These are phyloP conservation scores for Artemia franciscana DNA, from an alignment of 1,140 invertebrate species.

Conservation along the genomic window DNA sequence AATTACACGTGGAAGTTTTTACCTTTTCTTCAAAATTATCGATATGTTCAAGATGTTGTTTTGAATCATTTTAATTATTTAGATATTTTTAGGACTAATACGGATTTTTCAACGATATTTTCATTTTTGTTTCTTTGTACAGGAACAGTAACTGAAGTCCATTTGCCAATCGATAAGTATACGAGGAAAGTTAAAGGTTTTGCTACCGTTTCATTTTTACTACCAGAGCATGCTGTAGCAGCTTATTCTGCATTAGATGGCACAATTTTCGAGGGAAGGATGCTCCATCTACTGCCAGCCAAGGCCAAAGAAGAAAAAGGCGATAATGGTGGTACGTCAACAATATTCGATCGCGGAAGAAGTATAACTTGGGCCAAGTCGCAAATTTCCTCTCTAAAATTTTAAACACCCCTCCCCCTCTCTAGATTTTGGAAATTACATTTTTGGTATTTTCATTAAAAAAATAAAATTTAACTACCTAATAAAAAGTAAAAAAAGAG, in stretches of 20 bases:
- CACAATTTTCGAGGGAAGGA: slow-evolving; percentile 61
- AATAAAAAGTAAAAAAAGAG: too few relatives aligned
- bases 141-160: slow-evolving; percentile 68
- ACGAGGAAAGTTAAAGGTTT: slow-evolving; percentile 79
- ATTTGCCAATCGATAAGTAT: slow-evolving; percentile 61
- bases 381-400: too few relatives aligned
- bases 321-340: slow-evolving; percentile 18
- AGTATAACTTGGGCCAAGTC: too few relatives aligned
- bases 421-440: too few relatives aligned
- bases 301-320: slow-evolving; percentile 33
- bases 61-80: too few relatives aligned
- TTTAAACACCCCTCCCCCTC: too few relatives aligned
- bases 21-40: too few relatives aligned
- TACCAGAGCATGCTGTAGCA: slow-evolving; percentile 81
- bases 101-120: slow-evolving; percentile 5
- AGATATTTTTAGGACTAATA: background rate
- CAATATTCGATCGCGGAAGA: too few relatives aligned
- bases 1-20: too few relatives aligned
- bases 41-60: too few relatives aligned
- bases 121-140: slow-evolving; percentile 15
- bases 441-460: too few relatives aligned
- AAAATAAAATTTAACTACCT: too few relatives aligned
- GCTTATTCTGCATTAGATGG: slow-evolving; percentile 76
- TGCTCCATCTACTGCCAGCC: slow-evolving; percentile 77
- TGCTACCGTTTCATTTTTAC: slow-evolving; percentile 71